Evolutionary conservation across 1,140 invertebrate species (phyloP), one percentile per base, ranked within the genome.

Genomic region (Fopius arisanus): DNA sequence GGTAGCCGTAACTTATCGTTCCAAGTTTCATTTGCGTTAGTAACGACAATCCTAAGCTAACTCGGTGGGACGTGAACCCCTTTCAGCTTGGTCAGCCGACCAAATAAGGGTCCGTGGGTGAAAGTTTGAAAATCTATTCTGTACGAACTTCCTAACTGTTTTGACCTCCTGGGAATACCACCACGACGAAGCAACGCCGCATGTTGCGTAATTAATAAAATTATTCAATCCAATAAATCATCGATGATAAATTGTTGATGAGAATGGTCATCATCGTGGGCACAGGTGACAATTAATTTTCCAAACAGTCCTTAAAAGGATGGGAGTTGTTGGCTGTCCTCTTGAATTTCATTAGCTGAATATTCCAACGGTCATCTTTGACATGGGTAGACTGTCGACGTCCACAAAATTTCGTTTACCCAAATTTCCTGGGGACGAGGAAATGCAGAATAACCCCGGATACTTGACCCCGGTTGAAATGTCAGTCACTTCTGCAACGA

Each of bases 21-120:
- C 54, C 54, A 59, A 59, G 54, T 59, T 59, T 59, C 54, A 59
- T 59, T 59, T 59, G 54, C 54, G 54, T 59, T 59, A 59, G 54
- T 26, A 59, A 28, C 54, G 54, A 59, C 54, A 59, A 28, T 59
- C 54, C 54, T 59, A 59, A 59, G 54, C 54, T 59, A 59, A 59
- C 54, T 59, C 54, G 21, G 19, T 59, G 54, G 9, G 23, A 59
- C 54, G 54, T 23, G 54, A 19, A 59, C 19, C 54, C 54, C 54
- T 59, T 59, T 59, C 54, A 59, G 54, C 54, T 23, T 59, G 54
- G 54, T 59, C 54, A 59, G 54, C 54, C 54, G 54, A 28, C 54
- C 54, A 59, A 59, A 59, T 59, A 59, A 59, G 54, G 54, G 54
- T 19, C n/a, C 43, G 54, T 59, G 14, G 23, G 19, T 4, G 23